phyloP scores from a whole-genome alignment of 2,113 vertebrate genomes.

The Sylvietta virens region DNA sequence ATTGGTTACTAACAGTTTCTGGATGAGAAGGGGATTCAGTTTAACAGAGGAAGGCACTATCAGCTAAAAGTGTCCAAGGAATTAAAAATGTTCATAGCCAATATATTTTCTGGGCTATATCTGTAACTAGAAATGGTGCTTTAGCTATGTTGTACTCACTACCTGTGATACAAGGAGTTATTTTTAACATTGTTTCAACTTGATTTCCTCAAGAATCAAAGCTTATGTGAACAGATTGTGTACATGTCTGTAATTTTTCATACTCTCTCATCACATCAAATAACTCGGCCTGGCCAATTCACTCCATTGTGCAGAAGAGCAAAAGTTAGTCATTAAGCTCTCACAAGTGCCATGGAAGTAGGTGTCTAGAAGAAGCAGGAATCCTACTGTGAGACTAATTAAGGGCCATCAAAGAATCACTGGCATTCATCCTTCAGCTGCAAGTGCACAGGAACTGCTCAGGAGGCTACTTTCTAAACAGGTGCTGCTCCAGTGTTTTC shows the following conservation, averaged over 20 bases:
- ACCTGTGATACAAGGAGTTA: not conserved
- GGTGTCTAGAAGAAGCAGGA: not conserved
- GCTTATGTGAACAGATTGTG: not conserved
- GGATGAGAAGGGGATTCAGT: not conserved
- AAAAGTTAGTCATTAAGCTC: not conserved
- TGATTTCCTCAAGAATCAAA: not conserved
- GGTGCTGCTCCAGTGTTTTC: not conserved
- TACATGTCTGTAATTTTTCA: not conserved
- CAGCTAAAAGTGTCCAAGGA: not conserved
- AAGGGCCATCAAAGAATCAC: not conserved
- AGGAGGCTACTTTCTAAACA: not conserved
- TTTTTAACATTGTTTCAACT: not conserved
- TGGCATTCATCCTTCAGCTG: not conserved
- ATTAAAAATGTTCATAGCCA: not conserved
- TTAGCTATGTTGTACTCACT: not conserved
- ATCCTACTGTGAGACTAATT: not conserved
- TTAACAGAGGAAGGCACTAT: not conserved
- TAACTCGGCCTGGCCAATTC: not conserved
- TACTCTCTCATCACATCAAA: not conserved
- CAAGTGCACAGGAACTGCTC: not conserved
- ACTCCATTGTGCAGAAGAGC: not conserved
- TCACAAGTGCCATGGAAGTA: not conserved
- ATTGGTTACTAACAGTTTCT: not conserved
- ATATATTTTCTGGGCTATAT: not conserved
- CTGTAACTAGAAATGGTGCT: not conserved